Base-by-base conservation (phyloP, 2,797 vertebrate species). In the Danio tinwini region DNA sequence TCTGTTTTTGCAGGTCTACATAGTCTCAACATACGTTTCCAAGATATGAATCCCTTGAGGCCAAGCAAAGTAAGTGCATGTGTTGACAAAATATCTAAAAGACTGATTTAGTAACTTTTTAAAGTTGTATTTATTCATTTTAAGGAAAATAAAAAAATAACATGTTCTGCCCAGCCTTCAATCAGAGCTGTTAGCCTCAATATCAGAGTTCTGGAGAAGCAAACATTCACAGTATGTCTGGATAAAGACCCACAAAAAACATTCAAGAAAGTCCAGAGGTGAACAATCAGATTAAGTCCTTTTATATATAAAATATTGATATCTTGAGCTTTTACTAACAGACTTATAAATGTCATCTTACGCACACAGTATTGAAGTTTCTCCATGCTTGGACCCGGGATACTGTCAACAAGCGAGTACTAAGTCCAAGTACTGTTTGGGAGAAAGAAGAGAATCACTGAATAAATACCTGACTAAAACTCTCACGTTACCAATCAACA, bases 401-500 rank as follows among this genome's bases (percentile, higher is more conserved):
- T 94, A 93, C 21, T 89, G 84, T 65, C 14, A 92, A 78, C 90
- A 92, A 61, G 93, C 88, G 83, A 64, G 7, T 47, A 2, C 89
- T 42, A 85, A 83, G 59, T 82, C 81, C 21, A 91, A 85, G 69
- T 72, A 71, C 63, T 87, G 21, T 56, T n/a, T 84, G 9, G 78
- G 83, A 0, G 42, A 76, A 3, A 79, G 87, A 7, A 88, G 84
- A 0, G 81, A 85, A 37, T 88, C 82, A 0, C 82, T 94, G 0
- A 92, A 85, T 81, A 92, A 87, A 80, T 93, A 88, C 80, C 87
- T 93, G 87, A 88, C 90, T 84, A 94, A 89, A 67, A 93, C 90
- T 47, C 92, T 97, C 83, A 88, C 92, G 1, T 87, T 97, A 88
- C 96, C 96, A 37, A 95, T 97, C 89, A 96, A 97, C 90, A 98